Conservation (phyloP, 1,140 invertebrate species). For the Drosophila ogumai region DNA sequence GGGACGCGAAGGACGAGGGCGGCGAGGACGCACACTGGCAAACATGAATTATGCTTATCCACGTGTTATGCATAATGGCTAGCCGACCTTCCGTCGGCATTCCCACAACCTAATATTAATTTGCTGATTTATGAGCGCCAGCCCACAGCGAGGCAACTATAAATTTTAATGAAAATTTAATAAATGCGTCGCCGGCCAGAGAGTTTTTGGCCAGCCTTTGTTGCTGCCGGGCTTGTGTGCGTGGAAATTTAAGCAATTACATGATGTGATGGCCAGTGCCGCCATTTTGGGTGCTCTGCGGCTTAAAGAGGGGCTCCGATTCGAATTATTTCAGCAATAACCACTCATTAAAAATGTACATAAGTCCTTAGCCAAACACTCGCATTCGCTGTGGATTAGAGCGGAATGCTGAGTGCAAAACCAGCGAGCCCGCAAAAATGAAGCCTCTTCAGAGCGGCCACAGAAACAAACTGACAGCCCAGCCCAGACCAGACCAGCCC, state of each 20-base stretch:
- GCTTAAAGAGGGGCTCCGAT: slow-evolving; percentile 34
- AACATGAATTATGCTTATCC: slow-evolving; percentile 62
- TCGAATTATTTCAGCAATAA: slow-evolving; percentile 38
- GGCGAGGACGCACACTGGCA: slow-evolving; percentile 12
- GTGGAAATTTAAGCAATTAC: slow-evolving; percentile 27
- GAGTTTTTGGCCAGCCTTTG: slow-evolving; percentile 39
- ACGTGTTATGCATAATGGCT: slow-evolving; percentile 57
- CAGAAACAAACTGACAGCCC: slow-evolving; percentile 50
- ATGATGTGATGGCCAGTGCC: slow-evolving; percentile 13
- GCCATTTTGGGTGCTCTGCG: slow-evolving; percentile 8
- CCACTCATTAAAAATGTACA: slow-evolving; percentile 49
- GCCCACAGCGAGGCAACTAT: slow-evolving; percentile 56
- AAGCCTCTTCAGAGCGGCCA: slow-evolving; percentile 46
- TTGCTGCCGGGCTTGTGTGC: slow-evolving; percentile 17
- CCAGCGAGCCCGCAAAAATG: slow-evolving; percentile 57
- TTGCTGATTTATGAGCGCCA: slow-evolving; percentile 74
- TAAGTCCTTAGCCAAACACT: slow-evolving; percentile 17
- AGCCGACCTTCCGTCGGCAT: slow-evolving; percentile 35
- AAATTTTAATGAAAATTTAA: slow-evolving; percentile 80
- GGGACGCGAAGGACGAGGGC: background rate
- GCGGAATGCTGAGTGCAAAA: slow-evolving; percentile 33
- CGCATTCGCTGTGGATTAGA: slow-evolving; percentile 23
- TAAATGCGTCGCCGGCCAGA: slow-evolving; percentile 55
- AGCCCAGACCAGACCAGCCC: background rate
- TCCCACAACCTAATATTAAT: slow-evolving; percentile 69